phyloP scores from a whole-genome alignment of 2,888 invertebrate genomes.

The Dolomedes plantarius region DNA sequence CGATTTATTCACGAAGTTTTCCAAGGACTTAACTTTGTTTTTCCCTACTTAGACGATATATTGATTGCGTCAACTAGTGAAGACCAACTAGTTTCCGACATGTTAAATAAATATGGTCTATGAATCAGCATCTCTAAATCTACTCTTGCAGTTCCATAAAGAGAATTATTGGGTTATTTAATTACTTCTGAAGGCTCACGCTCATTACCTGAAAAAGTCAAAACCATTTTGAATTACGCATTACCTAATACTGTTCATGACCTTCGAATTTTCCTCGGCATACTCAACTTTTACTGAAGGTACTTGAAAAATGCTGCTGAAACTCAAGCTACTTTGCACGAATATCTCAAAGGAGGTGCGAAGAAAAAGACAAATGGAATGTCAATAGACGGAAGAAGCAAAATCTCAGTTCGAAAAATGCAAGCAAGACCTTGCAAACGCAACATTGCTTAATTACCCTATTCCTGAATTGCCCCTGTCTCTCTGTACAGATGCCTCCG shows the following conservation, averaged over 20 bases:
- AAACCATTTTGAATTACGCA: constrained; percentile 41
- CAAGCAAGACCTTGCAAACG: constrained; percentile 30
- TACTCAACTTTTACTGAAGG: constrained; percentile 47
- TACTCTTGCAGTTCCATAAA: background rate
- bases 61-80: background rate
- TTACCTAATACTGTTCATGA: constrained; percentile 26
- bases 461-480: background rate
- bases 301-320: constrained; percentile 12
- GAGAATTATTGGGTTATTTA: background rate
- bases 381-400: constrained; percentile 18
- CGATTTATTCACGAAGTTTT: too few relatives aligned
- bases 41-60: too few relatives aligned
- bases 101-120: constrained; percentile 8
- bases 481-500: constrained; percentile 75
- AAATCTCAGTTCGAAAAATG: background rate
- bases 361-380: background rate
- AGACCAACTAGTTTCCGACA: constrained; percentile 22
- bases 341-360: constrained; percentile 26
- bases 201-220: constrained; percentile 30
- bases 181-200: background rate
- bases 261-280: constrained; percentile 38
- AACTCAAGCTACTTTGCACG: constrained; percentile 20
- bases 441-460: constrained; percentile 24
- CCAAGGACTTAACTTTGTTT: too few relatives aligned
- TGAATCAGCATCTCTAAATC: background rate